These are phyloP conservation scores for Tetranychus cinnabarinus DNA, from an alignment of 1,140 invertebrate species.

Conservation along the genomic window DNA sequence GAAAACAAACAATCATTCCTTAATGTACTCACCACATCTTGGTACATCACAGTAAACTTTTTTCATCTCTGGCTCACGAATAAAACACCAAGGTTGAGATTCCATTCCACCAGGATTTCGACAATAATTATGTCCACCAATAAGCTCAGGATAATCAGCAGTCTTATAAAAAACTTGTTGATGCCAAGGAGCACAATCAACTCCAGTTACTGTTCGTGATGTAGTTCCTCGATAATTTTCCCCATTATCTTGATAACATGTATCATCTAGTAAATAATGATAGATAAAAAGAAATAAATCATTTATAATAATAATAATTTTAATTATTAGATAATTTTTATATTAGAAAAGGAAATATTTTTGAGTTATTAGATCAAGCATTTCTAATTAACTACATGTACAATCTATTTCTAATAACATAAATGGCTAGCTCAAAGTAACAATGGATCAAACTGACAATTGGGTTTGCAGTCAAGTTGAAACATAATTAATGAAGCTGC, in stretches of 20 bases:
- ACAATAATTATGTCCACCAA: conserved; percentile 69
- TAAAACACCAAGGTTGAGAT: conserved; percentile 69
- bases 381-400: too few relatives aligned
- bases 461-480: too few relatives aligned
- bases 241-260: conserved; percentile 64
- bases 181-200: conserved; percentile 56
- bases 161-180: conserved; percentile 41
- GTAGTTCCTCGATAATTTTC: conserved; percentile 51
- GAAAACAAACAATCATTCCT: background rate
- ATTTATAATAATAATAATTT: too few relatives aligned
- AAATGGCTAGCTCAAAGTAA: too few relatives aligned
- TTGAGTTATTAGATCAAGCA: too few relatives aligned
- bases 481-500: too few relatives aligned
- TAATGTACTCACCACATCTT: conserved; percentile 41
- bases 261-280: conserved; percentile 24
- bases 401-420: too few relatives aligned
- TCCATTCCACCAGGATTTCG: conserved; percentile 61
- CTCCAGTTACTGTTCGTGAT: conserved; percentile 40
- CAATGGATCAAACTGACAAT: too few relatives aligned
- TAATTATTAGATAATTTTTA: too few relatives aligned
- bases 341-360: too few relatives aligned
- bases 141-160: conserved; percentile 52
- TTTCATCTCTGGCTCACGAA: conserved; percentile 19
- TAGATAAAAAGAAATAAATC: too few relatives aligned
- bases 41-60: conserved; percentile 57